Evolutionary conservation across 2,888 invertebrate genomes (phyloP).

Genomic region (Cosmia trapezina): DNA sequence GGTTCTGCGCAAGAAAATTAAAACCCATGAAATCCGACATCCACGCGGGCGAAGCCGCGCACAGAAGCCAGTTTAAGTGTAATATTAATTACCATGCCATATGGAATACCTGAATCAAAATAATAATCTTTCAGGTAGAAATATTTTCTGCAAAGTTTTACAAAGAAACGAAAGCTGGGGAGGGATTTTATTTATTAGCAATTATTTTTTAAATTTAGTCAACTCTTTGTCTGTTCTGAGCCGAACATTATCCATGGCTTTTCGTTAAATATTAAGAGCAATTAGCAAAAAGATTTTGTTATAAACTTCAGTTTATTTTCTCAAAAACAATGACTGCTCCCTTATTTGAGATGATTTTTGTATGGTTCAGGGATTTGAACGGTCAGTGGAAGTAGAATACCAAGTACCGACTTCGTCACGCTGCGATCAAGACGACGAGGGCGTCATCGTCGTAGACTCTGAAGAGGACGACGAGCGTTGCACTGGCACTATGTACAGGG

Average conservation of each 20-base stretch:
- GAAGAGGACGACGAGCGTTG: conserved; percentile 94
- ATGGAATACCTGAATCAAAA: conserved; percentile 1
- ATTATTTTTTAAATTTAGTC: background rate
- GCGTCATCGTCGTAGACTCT: conserved; percentile 94
- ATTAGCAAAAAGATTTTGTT: background rate
- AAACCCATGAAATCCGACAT: too few species aligned
- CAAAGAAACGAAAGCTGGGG: background rate
- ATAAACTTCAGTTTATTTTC: background rate
- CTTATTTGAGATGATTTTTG: conserved; percentile 27
- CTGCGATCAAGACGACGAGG: conserved; percentile 95
- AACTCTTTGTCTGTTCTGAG: background rate
- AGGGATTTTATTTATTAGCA: background rate
- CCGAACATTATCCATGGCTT: background rate
- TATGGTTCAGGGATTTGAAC: conserved; percentile 88
- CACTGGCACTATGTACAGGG: conserved; percentile 90
- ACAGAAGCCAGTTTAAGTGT: too few species aligned
- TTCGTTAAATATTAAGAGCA: background rate
- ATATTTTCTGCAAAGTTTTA: background rate
- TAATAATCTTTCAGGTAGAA: background rate
- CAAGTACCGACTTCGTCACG: conserved; percentile 97
- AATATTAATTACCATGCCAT: background rate
- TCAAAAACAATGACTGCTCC: background rate
- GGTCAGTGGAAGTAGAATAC: conserved; percentile 94
- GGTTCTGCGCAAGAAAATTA: too few species aligned
- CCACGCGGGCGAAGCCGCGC: too few species aligned